phyloP scores from a whole-genome alignment of 2,888 invertebrate genomes.

The Ectemnius cavifrons region DNA sequence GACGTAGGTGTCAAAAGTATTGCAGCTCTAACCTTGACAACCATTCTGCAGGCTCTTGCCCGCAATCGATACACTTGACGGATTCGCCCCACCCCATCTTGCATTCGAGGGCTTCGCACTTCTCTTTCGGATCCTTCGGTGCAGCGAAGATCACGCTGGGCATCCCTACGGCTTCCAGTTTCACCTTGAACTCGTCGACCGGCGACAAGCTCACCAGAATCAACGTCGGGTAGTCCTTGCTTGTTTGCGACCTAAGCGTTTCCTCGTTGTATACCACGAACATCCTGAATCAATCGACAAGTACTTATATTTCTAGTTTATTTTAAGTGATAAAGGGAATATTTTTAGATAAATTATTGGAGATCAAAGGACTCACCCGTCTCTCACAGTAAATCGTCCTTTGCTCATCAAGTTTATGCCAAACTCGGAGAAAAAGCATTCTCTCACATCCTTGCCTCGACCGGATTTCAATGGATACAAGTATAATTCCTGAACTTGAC shows the following conservation, averaged over 20 bases:
- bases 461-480: slow-evolving; percentile 78
- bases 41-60: slow-evolving; percentile 82
- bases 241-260: slow-evolving; percentile 76
- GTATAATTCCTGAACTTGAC: slow-evolving; percentile 71
- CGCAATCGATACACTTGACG: slow-evolving; percentile 82
- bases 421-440: slow-evolving; percentile 70
- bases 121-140: slow-evolving; percentile 63
- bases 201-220: slow-evolving; percentile 76
- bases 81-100: slow-evolving; percentile 74
- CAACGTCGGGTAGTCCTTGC: slow-evolving; percentile 78
- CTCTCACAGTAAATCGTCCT: slow-evolving; percentile 58
- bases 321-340: neutral
- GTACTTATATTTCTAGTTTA: neutral
- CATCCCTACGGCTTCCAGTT: slow-evolving; percentile 79
- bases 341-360: neutral
- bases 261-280: slow-evolving; percentile 77
- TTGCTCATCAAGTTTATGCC: slow-evolving; percentile 67
- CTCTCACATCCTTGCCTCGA: slow-evolving; percentile 65
- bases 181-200: slow-evolving; percentile 75
- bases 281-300: slow-evolving; percentile 65
- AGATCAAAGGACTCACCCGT: slow-evolving; percentile 59
- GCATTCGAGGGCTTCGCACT: slow-evolving; percentile 54
- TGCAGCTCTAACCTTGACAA: slow-evolving; percentile 77
- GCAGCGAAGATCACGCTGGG: slow-evolving; percentile 76
- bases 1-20: neutral